Percentiles rank a stretch among this genome's conserved stretches.
Evolutionary conservation across 2,888 invertebrate genomes (phyloP).

Genomic region (Hyposoter dolosus): DNA sequence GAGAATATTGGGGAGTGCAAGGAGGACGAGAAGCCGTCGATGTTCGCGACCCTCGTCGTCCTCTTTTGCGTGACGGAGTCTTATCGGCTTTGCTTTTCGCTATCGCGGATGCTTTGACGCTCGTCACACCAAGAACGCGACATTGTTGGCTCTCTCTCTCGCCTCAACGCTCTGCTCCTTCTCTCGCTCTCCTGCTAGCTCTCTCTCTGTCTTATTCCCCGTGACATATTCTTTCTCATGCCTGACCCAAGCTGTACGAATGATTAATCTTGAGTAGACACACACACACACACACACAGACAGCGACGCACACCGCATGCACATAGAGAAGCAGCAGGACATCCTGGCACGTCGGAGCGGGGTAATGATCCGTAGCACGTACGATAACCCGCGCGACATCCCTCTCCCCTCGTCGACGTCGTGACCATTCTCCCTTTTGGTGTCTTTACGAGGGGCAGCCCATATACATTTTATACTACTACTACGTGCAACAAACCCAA

Average conservation of each 20-base stretch:
- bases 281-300: neutral
- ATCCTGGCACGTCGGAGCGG: conserved; percentile 72
- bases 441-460: conserved; percentile 48
- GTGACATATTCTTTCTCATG: conserved; percentile 33
- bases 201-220: conserved; percentile 9
- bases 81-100: conserved; percentile 59
- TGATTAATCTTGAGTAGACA: conserved; percentile 70
- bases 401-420: conserved; percentile 27
- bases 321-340: conserved; percentile 31
- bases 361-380: conserved; percentile 84
- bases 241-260: conserved; percentile 55
- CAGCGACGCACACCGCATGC: too few species aligned
- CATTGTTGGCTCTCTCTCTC: conserved; percentile 53
- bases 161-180: conserved; percentile 14
- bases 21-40: conserved; percentile 28
- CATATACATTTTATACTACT: conserved; percentile 33
- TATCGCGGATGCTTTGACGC: conserved; percentile 56
- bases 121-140: conserved; percentile 59
- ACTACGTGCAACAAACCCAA: conserved; percentile 27
- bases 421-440: conserved; percentile 43
- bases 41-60: conserved; percentile 54
- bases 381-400: conserved; percentile 80
- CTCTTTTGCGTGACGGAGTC: conserved; percentile 42
- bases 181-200: conserved; percentile 23
- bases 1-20: conserved; percentile 2